A percentile compares a stretch with the other conserved stretches of the same genome.
phyloP scores from a whole-genome alignment of 2,113 vertebrate species.

The Amphiprion percula region DNA sequence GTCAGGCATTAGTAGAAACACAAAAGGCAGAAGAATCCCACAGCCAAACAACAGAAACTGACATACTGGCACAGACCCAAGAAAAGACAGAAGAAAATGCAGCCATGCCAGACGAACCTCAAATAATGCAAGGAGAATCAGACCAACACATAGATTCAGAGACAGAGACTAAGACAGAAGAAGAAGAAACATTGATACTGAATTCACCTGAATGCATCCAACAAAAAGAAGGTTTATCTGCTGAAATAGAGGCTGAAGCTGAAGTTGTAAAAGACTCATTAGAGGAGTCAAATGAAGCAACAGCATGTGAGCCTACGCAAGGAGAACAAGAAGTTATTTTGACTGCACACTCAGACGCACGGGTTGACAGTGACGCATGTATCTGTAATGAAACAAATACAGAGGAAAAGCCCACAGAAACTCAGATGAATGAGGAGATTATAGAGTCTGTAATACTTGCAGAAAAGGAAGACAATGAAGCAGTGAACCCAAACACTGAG shows the following conservation, averaged over 20 bases:
- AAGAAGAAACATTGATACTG: not conserved
- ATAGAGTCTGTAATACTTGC: constrained; percentile 7
- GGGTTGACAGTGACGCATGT: not conserved
- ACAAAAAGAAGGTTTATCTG: not conserved
- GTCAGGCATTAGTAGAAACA: constrained; percentile 43
- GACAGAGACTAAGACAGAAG: constrained; percentile 5
- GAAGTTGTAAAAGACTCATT: constrained; percentile 11
- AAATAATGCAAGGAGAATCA: not conserved
- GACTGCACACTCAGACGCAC: not conserved
- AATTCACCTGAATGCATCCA: constrained; percentile 19
- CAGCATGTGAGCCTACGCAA: not conserved
- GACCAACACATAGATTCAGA: constrained; percentile 14
- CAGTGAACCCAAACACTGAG: not conserved
- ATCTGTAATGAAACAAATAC: constrained; percentile 7
- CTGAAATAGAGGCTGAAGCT: not conserved
- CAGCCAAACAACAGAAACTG: constrained; percentile 31
- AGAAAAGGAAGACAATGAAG: constrained; percentile 1
- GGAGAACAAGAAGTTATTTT: constrained; percentile 6
- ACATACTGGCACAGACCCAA: not conserved
- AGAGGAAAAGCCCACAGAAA: constrained; percentile 43
- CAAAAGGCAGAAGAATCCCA: constrained; percentile 21
- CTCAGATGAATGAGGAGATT: constrained; percentile 9
- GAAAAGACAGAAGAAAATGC: constrained; percentile 6
- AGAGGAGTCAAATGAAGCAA: constrained; percentile 7
- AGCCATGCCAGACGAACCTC: not conserved